Base-by-base conservation (phyloP, 30 jellyfish, hydroid and myxozoan genomes). In the Catostylus mosaicus region DNA sequence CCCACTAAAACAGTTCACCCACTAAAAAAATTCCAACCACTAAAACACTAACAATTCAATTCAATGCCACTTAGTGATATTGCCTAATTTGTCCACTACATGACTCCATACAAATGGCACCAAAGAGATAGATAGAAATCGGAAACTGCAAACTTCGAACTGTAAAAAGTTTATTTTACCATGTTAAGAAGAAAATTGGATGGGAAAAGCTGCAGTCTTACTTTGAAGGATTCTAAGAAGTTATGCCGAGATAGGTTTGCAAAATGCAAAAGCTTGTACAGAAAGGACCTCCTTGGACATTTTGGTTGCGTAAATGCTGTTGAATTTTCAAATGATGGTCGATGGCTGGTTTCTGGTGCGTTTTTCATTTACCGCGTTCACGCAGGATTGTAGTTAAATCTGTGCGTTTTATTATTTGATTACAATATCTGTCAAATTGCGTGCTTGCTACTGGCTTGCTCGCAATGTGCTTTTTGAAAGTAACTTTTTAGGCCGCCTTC, bases 261-360 rank as follows among this genome's bases (percentile, higher is more conserved):
- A n/a, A 47, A 73, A 16, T 77, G 91, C 86, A 73, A 82, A 51
- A 87, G 90, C 66, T 78, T 93, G 50, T 83, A 87, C 82, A 75
- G 93, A 38, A 93, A 78, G 60, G 90, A 93, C 46, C 62, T 93
- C 59, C 64, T 67, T 47, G 96, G 96, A 37, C 98, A 93, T 81
- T 93, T 45, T 68, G 98, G 97, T 8, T 93, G 98, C 52, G 98
- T 93, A 27, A 93, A 93, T 66, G 95, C 97, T 24, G 81, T 93
- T 45, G 94, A 87, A 27, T 93, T 93, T 61, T 93, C 97, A 0
- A 67, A 73, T n/a, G 96, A 86, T 62, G 97, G 96, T 7, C 85
- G 37, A 4, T 88, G 95, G 93, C 89, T 93, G 30, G 98, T 82
- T 2, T 93, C 98, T 43, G 65, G 96, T 66, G 3, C 30, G 61